phyloP scores from a whole-genome alignment of 2,888 invertebrate species.

The Lycia hirtaria region DNA sequence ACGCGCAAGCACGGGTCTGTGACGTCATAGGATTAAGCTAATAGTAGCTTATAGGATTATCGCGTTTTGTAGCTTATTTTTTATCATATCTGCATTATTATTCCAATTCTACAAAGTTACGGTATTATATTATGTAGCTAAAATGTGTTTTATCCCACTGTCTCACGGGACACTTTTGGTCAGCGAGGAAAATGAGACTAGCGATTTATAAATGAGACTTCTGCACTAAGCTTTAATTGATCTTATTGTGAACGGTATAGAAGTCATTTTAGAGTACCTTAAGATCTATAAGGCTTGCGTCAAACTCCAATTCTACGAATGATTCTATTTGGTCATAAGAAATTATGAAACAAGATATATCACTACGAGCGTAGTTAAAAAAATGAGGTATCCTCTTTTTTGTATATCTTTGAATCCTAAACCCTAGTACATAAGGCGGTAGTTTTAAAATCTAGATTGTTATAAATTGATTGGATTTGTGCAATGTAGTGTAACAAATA shows the following conservation, averaged over 20 bases:
- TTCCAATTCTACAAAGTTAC: too few species aligned
- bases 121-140: not conserved
- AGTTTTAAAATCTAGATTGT: slow-evolving; percentile 31
- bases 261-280: slow-evolving; percentile 1
- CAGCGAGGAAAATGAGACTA: not conserved
- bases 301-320: not conserved
- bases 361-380: slow-evolving; percentile 13
- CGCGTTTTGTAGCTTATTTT: too few species aligned
- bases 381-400: slow-evolving; percentile 11
- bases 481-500: slow-evolving; percentile 64
- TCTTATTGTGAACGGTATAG: not conserved
- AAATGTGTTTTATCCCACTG: not conserved
- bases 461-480: slow-evolving; percentile 62
- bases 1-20: too few species aligned
- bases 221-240: not conserved
- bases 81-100: too few species aligned
- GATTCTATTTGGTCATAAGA: not conserved
- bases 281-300: not conserved
- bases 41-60: too few species aligned
- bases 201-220: not conserved
- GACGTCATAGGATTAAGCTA: too few species aligned
- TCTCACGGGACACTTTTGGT: not conserved
- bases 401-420: slow-evolving; percentile 20
- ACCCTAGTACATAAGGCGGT: slow-evolving; percentile 23
- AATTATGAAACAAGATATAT: slow-evolving; percentile 8